Evolutionary conservation across 2,797 vertebrate genomes (phyloP), one percentile per base, ranked within the genome.

Genomic region (Periparus ater): DNA sequence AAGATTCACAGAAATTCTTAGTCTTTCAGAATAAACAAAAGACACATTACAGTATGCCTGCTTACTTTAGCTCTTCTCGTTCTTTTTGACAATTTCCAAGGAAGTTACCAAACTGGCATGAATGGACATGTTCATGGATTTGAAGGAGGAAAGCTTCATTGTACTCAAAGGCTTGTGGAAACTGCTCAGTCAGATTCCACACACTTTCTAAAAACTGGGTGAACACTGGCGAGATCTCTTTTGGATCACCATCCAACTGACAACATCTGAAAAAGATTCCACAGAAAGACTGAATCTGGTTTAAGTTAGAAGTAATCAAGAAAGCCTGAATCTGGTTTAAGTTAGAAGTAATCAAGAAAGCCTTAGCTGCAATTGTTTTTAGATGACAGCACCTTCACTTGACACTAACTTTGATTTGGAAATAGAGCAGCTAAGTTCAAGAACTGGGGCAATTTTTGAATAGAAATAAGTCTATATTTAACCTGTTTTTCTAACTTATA

Each of bases 21-120:
- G 19, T 36, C 36, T 25, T 27, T 3, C 75, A 53, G 38, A 93
- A 80, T 20, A 78, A 81, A 68, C 10, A 51, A 40, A 65, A 50
- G 38, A 62, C 29, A 44, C 6, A 32, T 51, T 51, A 26, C 50
- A 70, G 20, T 57, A 40, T 6, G 10, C 32, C 23, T n/a, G 92
- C 98, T 99, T 98, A 99, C 99, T 98, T 99, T 58, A 99, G 96
- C 27, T 99, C 98, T 96, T 99, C 99, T 97, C 99, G 98, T 93
- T 99, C 99, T 89, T 99, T 98, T 93, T 99, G 98, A 95, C 98
- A 99, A 96, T 99, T 99, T 81, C 99, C 99, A 45, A 99, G 98
- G 96, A 99, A 99, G 97, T 99, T 99, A 93, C 99, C 99, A 76
- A 99, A 99, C 83, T 99, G 99, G 96, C 99, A 99, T 3, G 99